Conservation (phyloP, 2,797 vertebrate species). For the Atherinosoma microstoma region DNA sequence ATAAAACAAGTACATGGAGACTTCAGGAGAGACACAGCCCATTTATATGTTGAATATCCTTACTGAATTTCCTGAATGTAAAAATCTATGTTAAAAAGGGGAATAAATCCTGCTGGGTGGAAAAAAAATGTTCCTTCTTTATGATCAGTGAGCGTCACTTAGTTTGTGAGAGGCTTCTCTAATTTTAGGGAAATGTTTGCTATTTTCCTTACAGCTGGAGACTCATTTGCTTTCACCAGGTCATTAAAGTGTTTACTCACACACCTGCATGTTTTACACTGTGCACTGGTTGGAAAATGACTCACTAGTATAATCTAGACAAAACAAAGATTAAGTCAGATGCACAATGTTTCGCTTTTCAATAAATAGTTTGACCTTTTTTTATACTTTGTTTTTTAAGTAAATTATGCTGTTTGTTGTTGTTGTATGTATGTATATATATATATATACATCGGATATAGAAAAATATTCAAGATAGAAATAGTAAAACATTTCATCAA, state of each 20-base stretch:
- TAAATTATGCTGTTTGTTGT: not conserved
- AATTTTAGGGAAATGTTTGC: slow-evolving; percentile 36
- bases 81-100: slow-evolving; percentile 21
- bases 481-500: too few species aligned
- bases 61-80: slow-evolving; percentile 12
- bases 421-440: too few species aligned
- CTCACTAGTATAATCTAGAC: not conserved
- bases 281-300: slow-evolving; percentile 12
- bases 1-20: slow-evolving; percentile 29
- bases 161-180: slow-evolving; percentile 35
- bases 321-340: not conserved
- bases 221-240: slow-evolving; percentile 35
- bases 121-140: slow-evolving; percentile 27
- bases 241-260: slow-evolving; percentile 40
- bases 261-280: slow-evolving; percentile 46
- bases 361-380: not conserved
- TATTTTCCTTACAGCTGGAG: slow-evolving; percentile 53
- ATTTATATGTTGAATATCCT: slow-evolving; percentile 36
- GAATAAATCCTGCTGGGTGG: not conserved
- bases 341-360: not conserved
- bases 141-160: slow-evolving; percentile 15
- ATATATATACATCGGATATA: too few species aligned
- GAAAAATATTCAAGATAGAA: too few species aligned
- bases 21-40: slow-evolving; percentile 27
- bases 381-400: not conserved